Evolutionary conservation across 2,113 vertebrate genomes (phyloP).

Genomic region (Ptilonorhynchus violaceus): DNA sequence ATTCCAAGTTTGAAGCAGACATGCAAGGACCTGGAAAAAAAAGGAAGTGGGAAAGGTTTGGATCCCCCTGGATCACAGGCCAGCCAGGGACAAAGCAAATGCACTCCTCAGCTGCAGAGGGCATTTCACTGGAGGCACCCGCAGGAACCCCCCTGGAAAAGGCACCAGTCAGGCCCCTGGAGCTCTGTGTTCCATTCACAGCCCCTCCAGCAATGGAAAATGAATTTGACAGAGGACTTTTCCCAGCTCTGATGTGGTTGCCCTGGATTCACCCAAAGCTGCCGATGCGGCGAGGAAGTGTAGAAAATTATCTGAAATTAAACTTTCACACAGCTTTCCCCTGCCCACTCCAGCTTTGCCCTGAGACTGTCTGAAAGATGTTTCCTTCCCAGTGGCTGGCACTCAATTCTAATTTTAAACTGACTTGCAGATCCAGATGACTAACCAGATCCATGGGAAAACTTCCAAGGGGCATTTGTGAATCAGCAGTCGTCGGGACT

Average conservation of each 20-base stretch:
- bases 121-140: not conserved
- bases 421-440: not conserved
- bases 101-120: not conserved
- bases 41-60: not conserved
- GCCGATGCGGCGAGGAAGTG: not conserved
- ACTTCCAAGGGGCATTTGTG: not conserved
- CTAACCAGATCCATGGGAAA: not conserved
- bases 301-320: not conserved
- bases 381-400: not conserved
- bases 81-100: not conserved
- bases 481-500: not conserved
- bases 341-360: not conserved
- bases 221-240: not conserved
- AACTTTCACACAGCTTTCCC: not conserved
- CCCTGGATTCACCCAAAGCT: not conserved
- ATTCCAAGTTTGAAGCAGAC: rapidly evolving
- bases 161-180: not conserved
- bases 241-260: not conserved
- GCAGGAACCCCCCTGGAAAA: not conserved
- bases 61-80: rapidly evolving
- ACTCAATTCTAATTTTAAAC: not conserved
- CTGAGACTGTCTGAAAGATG: not conserved
- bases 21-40: not conserved
- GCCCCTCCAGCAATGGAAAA: not conserved
- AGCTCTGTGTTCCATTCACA: not conserved